Evolutionary conservation across 2,888 invertebrate species (phyloP), one percentile per base, ranked within the genome.

Genomic region (Lasioglossum calceatum): DNA sequence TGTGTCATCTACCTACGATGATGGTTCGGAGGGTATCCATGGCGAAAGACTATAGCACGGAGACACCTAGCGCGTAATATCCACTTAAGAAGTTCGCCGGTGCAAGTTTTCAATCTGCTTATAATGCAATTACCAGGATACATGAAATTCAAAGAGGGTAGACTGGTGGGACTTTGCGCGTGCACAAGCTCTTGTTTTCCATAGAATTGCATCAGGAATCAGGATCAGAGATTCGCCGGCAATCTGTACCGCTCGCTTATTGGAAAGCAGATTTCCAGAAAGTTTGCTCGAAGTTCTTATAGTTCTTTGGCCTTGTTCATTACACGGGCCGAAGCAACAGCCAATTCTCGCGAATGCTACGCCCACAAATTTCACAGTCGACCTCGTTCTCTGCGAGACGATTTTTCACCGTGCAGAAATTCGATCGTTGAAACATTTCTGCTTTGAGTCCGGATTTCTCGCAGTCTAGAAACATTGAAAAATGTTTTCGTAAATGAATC

Each of bases 191-290:
- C 70, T 75, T 39, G 83, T 75, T 84, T 85, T 39, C 44, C 85
- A 39, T 79, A 79, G 72, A 81, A 81, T 78, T 81, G 72, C 23
- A 85, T 84, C 61, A 47, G 72, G 32, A 80, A 84, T 77, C 58
- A 70, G 77, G 72, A 72, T 77, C 58, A 39, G 71, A 67, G 73
- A 79, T 81, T 71, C 58, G n/a, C 32, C 16, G n/a, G 42, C 70
- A 36, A 58, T 64, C 42, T 16, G 27, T 32, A 32, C 64, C 32
- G 64, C 27, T 64, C 64, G 64, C 64, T 64, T 64, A 32, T 64
- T 64, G 64, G 64, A 64, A 32, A 64, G 32, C 64, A 64, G 64
- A 64, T 32, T 64, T 64, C 16, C 64, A 27, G 32, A 64, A 64
- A 64, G 64, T 64, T 64, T n/a, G 16, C 32, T 16, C 64, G 64